Evolutionary conservation across 2,888 invertebrate species (phyloP).

Genomic region (Apotomis turbidana): DNA sequence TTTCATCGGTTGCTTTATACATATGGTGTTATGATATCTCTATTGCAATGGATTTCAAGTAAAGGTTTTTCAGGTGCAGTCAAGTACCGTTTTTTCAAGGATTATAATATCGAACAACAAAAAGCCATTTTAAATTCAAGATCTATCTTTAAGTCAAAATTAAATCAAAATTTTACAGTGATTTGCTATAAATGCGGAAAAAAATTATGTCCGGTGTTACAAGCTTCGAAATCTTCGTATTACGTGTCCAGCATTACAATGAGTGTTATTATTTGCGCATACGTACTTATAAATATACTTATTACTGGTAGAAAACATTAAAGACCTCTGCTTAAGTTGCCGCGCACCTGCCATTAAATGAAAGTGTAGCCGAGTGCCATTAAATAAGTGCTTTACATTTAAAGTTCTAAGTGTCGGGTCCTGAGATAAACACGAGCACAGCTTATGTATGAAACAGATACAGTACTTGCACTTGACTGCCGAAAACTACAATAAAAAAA

Average conservation of each 20-base stretch:
- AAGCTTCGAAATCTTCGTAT: slow-evolving; percentile 6
- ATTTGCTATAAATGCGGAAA: background rate
- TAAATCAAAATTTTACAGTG: no score
- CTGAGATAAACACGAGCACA: slow-evolving; percentile 31
- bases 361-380: slow-evolving; percentile 34
- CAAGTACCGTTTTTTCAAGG: no score
- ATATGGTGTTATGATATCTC: no score
- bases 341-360: slow-evolving; percentile 33
- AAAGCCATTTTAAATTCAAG: no score
- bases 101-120: no score
- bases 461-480: background rate
- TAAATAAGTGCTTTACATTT: slow-evolving; percentile 35
- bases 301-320: slow-evolving; percentile 26
- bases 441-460: slow-evolving; percentile 3
- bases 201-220: background rate
- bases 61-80: no score
- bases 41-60: no score
- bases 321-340: slow-evolving; percentile 6
- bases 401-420: slow-evolving; percentile 27
- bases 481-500: no score
- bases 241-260: slow-evolving; percentile 4
- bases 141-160: no score
- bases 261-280: slow-evolving; percentile 20
- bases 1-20: no score
- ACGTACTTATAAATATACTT: slow-evolving; percentile 17